phyloP scores from a whole-genome alignment of 2,113 vertebrate genomes.

The Okapia johnstoni region DNA sequence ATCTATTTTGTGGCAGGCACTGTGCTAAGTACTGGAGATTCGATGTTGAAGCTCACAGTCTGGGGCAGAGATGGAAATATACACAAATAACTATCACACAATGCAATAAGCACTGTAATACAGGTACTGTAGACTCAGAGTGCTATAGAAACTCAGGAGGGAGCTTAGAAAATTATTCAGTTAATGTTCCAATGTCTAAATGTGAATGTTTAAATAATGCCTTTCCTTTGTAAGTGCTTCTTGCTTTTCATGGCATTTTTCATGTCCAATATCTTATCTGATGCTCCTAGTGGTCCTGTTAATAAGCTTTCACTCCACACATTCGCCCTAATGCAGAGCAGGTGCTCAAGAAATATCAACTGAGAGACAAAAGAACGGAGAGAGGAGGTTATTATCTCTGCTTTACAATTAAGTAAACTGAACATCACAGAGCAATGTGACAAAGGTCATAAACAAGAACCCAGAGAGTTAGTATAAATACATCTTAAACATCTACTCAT shows the following conservation, averaged over 20 bases:
- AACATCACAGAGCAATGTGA: not conserved
- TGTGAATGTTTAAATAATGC: constrained; percentile 56
- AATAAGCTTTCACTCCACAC: not conserved
- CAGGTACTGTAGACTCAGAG: not conserved
- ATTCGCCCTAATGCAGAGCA: not conserved
- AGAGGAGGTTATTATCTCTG: not conserved
- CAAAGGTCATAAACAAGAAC: not conserved
- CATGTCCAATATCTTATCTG: not conserved
- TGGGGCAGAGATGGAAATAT: constrained; percentile 29
- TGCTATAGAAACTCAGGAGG: constrained; percentile 41
- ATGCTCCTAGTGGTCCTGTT: not conserved
- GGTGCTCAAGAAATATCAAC: not conserved
- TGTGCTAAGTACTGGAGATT: constrained; percentile 13
- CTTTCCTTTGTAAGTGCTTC: constrained; percentile 39
- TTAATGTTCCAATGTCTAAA: constrained; percentile 53
- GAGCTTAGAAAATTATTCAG: constrained; percentile 59
- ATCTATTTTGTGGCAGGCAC: not conserved
- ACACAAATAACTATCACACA: constrained; percentile 46
- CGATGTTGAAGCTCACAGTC: constrained; percentile 26
- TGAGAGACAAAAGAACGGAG: not conserved
- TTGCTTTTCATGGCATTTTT: constrained; percentile 14
- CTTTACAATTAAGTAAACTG: not conserved
- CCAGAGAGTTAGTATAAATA: not conserved
- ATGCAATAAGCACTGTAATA: constrained; percentile 39
- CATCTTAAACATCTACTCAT: not conserved